Evolutionary conservation across 2,888 invertebrate genomes (phyloP).

Genomic region (Cheilosia scutellata): DNA sequence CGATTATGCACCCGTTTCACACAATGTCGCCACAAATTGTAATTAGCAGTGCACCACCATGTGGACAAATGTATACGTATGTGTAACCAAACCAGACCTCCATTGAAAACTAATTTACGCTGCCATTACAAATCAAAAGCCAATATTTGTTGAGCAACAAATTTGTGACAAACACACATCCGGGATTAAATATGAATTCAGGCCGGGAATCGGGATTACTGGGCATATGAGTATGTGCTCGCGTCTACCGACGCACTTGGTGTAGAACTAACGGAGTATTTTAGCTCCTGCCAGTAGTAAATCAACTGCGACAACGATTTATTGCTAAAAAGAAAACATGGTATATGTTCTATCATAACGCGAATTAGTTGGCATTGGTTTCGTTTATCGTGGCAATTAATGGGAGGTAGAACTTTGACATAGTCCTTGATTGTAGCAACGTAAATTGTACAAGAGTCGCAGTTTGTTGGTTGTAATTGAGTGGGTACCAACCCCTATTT

Average conservation of each 20-base stretch:
- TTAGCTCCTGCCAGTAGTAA: slow-evolving; percentile 28
- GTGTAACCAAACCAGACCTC: not conserved
- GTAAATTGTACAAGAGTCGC: slow-evolving; percentile 29
- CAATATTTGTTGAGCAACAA: slow-evolving; percentile 49
- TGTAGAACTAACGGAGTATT: not conserved
- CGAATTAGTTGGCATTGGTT: slow-evolving; percentile 46
- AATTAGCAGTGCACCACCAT: slow-evolving; percentile 9
- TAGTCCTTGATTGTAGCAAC: slow-evolving; percentile 27
- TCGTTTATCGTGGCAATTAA: slow-evolving; percentile 62
- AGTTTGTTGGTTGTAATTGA: slow-evolving; percentile 26
- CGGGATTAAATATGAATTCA: slow-evolving; percentile 29
- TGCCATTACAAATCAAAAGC: slow-evolving; percentile 32
- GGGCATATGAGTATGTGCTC: not conserved
- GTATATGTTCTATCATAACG: slow-evolving; percentile 50
- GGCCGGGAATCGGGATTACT: not conserved
- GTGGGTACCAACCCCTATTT: not conserved
- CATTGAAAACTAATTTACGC: slow-evolving; percentile 42
- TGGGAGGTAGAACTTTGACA: slow-evolving; percentile 41
- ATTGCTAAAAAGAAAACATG: slow-evolving; percentile 36
- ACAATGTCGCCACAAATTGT: too few relatives aligned
- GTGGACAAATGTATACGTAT: too few relatives aligned
- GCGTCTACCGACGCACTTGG: not conserved
- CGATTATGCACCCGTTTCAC: too few relatives aligned
- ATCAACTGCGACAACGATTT: slow-evolving; percentile 58
- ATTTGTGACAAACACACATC: slow-evolving; percentile 53